phyloP scores from a whole-genome alignment of 2,113 vertebrate genomes.

The Mellivora capensis region DNA sequence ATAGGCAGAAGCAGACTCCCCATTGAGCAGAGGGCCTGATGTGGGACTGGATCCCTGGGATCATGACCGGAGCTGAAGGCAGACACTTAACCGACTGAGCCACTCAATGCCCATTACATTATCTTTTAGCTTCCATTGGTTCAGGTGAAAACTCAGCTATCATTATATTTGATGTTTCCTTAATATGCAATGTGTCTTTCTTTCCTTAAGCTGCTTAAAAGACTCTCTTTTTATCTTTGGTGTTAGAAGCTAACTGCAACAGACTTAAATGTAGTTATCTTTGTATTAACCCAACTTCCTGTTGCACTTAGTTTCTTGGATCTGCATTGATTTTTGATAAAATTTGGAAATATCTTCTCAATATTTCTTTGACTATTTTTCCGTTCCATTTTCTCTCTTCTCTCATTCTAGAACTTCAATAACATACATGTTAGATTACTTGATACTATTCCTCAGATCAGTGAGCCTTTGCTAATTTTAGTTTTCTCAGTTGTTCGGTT shows the following conservation, averaged over 20 bases:
- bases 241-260: neutral
- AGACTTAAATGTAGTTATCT: neutral
- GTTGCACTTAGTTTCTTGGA: neutral
- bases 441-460: neutral
- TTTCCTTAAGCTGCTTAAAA: neutral
- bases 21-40: too few relatives aligned
- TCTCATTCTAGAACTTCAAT: neutral
- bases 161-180: neutral
- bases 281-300: neutral
- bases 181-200: neutral
- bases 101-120: neutral
- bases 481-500: neutral
- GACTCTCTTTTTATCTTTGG: neutral
- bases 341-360: neutral
- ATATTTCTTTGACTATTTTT: neutral
- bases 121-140: neutral
- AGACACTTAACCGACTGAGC: too few relatives aligned
- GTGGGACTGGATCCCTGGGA: too few relatives aligned
- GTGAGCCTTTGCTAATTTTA: neutral
- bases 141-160: neutral
- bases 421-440: neutral
- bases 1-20: too few relatives aligned
- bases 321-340: neutral
- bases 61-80: too few relatives aligned
- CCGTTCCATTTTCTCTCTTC: neutral